Percentiles rank a stretch among this genome's conserved stretches.
Conservation (phyloP, 2,113 vertebrate genomes). For the Oreochromis tanganicae region DNA sequence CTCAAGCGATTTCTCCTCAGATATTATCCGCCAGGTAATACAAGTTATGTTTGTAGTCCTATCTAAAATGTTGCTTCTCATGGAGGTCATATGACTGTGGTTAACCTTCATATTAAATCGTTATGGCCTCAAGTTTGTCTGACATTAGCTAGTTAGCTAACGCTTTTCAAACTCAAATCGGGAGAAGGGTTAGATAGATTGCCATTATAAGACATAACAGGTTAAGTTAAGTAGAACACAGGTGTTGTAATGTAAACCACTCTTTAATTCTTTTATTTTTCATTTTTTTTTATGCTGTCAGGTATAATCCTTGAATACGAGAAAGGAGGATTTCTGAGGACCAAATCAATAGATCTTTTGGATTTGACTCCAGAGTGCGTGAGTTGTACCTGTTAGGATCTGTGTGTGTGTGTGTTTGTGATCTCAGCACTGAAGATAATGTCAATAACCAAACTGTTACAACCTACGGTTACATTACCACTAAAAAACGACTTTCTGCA, state of each 20-base stretch:
- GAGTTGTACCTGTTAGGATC: neutral
- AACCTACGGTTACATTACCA: neutral
- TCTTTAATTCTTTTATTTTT: neutral
- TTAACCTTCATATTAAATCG: neutral
- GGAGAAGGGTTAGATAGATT: neutral
- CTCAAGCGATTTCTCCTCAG: conserved; percentile 83
- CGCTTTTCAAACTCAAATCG: neutral
- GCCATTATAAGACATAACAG: neutral
- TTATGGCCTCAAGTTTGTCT: neutral
- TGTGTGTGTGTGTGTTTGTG: neutral
- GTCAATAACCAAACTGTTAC: neutral
- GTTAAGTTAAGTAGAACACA: neutral
- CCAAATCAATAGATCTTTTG: conserved; percentile 87
- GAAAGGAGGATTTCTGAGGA: conserved; percentile 75
- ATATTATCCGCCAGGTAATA: conserved; percentile 90
- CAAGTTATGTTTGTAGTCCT: neutral
- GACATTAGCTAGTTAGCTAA: neutral
- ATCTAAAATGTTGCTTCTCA: neutral
- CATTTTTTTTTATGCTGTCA: conserved; percentile 14
- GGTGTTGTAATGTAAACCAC: neutral
- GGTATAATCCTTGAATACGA: conserved; percentile 92
- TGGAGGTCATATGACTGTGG: neutral
- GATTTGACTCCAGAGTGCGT: conserved; percentile 82
- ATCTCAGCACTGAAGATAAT: neutral
- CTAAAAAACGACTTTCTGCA: neutral